Conservation (phyloP, 1,140 invertebrate genomes). For the Anastrepha ludens region DNA sequence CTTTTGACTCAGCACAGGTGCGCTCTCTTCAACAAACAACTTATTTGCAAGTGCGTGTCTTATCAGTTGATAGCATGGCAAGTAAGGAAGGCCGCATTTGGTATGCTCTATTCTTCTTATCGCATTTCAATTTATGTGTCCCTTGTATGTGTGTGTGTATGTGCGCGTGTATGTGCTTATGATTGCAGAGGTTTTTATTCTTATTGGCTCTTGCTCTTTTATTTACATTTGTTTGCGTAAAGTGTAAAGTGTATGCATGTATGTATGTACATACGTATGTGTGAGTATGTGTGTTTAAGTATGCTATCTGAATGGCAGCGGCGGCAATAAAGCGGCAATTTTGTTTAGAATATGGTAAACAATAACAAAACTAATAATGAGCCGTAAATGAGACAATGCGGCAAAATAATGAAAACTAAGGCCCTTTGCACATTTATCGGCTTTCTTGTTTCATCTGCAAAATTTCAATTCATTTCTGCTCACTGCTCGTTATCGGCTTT, state of each 20-base stretch:
- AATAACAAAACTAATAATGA: constrained; percentile 74
- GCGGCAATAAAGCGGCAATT: constrained; percentile 58
- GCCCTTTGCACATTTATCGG: too few species aligned
- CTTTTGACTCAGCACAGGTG: background rate
- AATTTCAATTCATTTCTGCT: too few species aligned
- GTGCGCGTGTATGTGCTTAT: background rate
- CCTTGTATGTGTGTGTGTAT: background rate
- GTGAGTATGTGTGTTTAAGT: background rate
- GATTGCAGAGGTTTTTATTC: background rate
- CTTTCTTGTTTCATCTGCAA: too few species aligned
- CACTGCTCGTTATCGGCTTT: too few species aligned
- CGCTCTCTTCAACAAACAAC: constrained; percentile 7
- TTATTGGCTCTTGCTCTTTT: constrained; percentile 11
- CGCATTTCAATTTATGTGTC: background rate
- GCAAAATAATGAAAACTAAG: constrained; percentile 12
- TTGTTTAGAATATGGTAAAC: constrained; percentile 74
- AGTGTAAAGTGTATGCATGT: background rate
- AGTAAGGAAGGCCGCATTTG: background rate
- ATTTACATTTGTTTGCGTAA: constrained; percentile 39
- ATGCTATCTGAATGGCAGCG: background rate
- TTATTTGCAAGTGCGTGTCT: constrained; percentile 3
- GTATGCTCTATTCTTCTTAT: background rate
- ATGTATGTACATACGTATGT: background rate
- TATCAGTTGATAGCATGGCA: constrained; percentile 2
- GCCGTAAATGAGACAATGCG: background rate